Evolutionary conservation across 2,113 vertebrate genomes (phyloP), one percentile per base, ranked within the genome.

Genomic region (Ictidomys tridecemlineatus): DNA sequence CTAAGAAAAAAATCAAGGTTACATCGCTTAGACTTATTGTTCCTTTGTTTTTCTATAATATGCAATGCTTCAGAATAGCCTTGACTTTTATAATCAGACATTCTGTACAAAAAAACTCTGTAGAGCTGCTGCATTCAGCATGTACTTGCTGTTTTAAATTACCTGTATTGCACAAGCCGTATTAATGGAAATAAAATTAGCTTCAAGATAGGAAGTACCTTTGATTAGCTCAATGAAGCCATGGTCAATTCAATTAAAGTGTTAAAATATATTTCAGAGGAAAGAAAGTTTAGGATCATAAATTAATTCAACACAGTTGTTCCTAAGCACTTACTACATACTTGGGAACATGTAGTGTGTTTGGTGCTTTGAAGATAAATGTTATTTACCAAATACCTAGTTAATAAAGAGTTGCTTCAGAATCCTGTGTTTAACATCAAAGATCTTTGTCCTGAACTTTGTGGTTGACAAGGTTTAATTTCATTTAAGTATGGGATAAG

Each of bases 121-220:
- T n/a, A n/a, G 56, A 95, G 56, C 69, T 45, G n/a, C 63, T 86
- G 22, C 69, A 11, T 77, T 94, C 34, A 45, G 32, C 26, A 30
- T 34, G 12, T 45, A 22, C 48, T 74, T 85, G 73, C 93, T 96
- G 91, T 96, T 97, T 95, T 83, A 67, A 95, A 97, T 97, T 93
- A 94, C 95, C 86, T 86, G 34, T 70, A 70, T 90, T 93, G 56
- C 67, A 45, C 37, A 83, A 79, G 56, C 48, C 22, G 74, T 96
- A 76, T 94, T 79, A 95, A 37, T 96, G 93, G 87, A 96, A 96
- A 96, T 92, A 97, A 95, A 97, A 97, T 95, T 91, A 97, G n/a
- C 93, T 96, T 93, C 89, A 93, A 96, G 82, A 94, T 93, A 95
- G 94, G 95, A 96, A 96, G 93, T 97, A 61, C 56, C 73, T 97